Conservation (phyloP, 2,888 invertebrate genomes). For the Acronicta leporina region DNA sequence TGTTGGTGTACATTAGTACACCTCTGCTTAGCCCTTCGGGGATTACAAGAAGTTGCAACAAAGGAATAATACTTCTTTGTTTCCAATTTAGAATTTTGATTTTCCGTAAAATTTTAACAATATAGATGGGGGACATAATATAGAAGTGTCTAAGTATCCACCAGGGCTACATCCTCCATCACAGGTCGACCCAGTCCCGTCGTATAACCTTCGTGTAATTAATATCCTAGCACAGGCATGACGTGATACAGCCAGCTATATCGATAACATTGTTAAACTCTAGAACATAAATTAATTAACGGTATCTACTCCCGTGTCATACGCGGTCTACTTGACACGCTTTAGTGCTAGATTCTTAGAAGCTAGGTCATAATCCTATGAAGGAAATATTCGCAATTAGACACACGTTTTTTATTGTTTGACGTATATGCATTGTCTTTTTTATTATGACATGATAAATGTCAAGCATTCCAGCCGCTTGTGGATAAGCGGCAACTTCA, state of each 20-base stretch:
- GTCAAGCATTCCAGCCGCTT: too few species aligned
- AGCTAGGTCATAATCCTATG: slow-evolving; percentile 40
- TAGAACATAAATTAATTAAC: slow-evolving; percentile 53
- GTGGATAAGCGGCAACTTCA: too few species aligned
- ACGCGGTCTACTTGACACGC: slow-evolving; percentile 43
- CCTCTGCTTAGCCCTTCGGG: too few species aligned
- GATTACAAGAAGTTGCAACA: too few species aligned
- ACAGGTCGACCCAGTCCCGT: slow-evolving; percentile 31
- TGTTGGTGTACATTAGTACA: too few species aligned
- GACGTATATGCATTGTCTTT: slow-evolving; percentile 3
- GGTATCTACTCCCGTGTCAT: slow-evolving; percentile 47
- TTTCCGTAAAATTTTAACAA: too few species aligned
- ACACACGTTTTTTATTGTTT: slow-evolving; percentile 21
- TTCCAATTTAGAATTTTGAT: too few species aligned
- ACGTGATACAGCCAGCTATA: slow-evolving; percentile 30
- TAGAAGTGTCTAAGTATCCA: neutral
- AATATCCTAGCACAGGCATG: slow-evolving; percentile 42
- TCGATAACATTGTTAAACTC: slow-evolving; percentile 58
- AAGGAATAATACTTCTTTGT: too few species aligned
- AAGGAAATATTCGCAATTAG: slow-evolving; percentile 29
- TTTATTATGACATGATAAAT: too few species aligned
- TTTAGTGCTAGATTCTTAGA: slow-evolving; percentile 31
- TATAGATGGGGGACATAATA: too few species aligned
- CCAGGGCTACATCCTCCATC: slow-evolving; percentile 5
- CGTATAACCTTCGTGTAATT: slow-evolving; percentile 46